These are phyloP conservation scores for Phalera bucephala DNA, from an alignment of 2,888 invertebrate species.

Conservation along the genomic window DNA sequence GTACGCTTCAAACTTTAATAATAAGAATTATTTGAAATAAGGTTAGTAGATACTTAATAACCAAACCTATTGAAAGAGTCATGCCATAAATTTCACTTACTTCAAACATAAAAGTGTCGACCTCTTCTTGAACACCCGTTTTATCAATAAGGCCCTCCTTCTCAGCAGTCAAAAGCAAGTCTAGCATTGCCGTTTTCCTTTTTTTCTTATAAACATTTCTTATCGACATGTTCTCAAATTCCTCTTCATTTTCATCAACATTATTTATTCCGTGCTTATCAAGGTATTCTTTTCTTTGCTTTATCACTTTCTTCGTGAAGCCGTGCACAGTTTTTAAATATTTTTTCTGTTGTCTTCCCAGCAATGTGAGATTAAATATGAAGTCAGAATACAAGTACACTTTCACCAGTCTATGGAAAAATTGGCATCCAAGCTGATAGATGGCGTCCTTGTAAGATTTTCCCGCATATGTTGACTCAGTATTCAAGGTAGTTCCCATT, in stretches of 20 bases:
- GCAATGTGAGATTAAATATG: conserved; percentile 77
- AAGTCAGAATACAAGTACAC: conserved; percentile 82
- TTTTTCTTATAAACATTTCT: conserved; percentile 50
- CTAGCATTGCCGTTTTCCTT: conserved; percentile 82
- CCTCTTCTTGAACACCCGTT: conserved; percentile 83
- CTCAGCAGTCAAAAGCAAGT: conserved; percentile 76
- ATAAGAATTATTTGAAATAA: too few relatives aligned
- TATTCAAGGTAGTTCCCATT: conserved; percentile 85
- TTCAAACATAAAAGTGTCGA: conserved; percentile 86
- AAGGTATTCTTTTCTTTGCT: conserved; percentile 50
- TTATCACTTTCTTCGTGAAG: conserved; percentile 62
- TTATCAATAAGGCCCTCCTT: conserved; percentile 72
- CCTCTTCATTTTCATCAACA: conserved; percentile 19
- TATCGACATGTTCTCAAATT: too few relatives aligned
- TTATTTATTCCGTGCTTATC: conserved; percentile 21
- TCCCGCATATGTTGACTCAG: conserved; percentile 60
- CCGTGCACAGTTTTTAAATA: conserved; percentile 54
- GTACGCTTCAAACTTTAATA: too few relatives aligned
- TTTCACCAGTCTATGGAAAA: conserved; percentile 63
- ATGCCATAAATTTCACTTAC: too few relatives aligned
- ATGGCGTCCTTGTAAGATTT: conserved; percentile 83
- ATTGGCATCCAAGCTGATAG: conserved; percentile 59
- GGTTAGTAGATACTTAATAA: too few relatives aligned
- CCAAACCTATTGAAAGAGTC: too few relatives aligned
- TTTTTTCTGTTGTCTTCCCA: conserved; percentile 71